These are phyloP conservation scores for Delia radicum DNA, from an alignment of 1,140 invertebrate genomes.

Conservation along the genomic window DNA sequence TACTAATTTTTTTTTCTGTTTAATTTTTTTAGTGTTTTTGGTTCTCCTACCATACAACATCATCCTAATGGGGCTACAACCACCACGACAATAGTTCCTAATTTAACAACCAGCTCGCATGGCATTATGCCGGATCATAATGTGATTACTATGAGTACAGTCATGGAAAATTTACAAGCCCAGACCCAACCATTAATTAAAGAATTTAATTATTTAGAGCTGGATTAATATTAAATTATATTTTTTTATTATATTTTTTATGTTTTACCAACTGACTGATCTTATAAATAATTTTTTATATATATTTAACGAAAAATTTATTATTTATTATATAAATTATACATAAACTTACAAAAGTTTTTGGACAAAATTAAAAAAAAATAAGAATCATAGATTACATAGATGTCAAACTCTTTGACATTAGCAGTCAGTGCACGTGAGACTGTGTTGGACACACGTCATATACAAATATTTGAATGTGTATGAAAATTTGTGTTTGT, in stretches of 20 bases:
- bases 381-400: too few relatives aligned
- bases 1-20: constrained; percentile 11
- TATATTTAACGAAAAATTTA: background rate
- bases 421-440: too few relatives aligned
- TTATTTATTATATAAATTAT: background rate
- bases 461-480: background rate
- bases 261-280: background rate
- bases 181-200: constrained; percentile 27
- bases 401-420: too few relatives aligned
- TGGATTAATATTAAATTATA: constrained; percentile 25
- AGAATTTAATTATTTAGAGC: constrained; percentile 30
- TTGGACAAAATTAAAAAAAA: background rate
- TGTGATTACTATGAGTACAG: constrained; percentile 15
- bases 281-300: background rate
- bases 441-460: too few relatives aligned
- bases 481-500: background rate
- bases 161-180: constrained; percentile 25
- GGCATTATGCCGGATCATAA: constrained; percentile 25
- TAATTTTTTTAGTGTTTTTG: constrained; percentile 14
- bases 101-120: background rate
- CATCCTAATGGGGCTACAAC: background rate
- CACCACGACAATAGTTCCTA: background rate
- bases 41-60: background rate
- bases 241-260: background rate
- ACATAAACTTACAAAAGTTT: background rate